A percentile compares a stretch with the other conserved stretches of the same genome.
These are phyloP conservation scores for Mus musculus DNA, from an alignment of 2,113 vertebrate species.

Conservation along the genomic window GRCm39 chr16:55720501-55721000, in stretches of 20 bases:
- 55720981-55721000: background rate
- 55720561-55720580: constrained; percentile 53
- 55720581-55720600: constrained; percentile 62
- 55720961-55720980: background rate
- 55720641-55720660: constrained; percentile 70
- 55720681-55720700: constrained; percentile 24
- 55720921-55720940: constrained; percentile 46
- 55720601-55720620: constrained; percentile 72
- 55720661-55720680: constrained; percentile 49
- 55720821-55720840: background rate
- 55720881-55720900: constrained; percentile 47
- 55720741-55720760: constrained; percentile 60
- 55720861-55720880: background rate
- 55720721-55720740: constrained; percentile 63
- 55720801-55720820: background rate
- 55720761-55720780: background rate
- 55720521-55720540: background rate
- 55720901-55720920: constrained; percentile 36
- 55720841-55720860: background rate
- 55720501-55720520: background rate
- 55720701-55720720: constrained; percentile 66
- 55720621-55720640: constrained; percentile 76
- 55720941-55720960: fast-evolving
- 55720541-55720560: constrained; percentile 27
- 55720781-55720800: background rate